Evolutionary conservation across 1,140 invertebrate genomes (phyloP), one percentile per base, ranked within the genome.

Genomic region (Nautilus pompilius): DNA sequence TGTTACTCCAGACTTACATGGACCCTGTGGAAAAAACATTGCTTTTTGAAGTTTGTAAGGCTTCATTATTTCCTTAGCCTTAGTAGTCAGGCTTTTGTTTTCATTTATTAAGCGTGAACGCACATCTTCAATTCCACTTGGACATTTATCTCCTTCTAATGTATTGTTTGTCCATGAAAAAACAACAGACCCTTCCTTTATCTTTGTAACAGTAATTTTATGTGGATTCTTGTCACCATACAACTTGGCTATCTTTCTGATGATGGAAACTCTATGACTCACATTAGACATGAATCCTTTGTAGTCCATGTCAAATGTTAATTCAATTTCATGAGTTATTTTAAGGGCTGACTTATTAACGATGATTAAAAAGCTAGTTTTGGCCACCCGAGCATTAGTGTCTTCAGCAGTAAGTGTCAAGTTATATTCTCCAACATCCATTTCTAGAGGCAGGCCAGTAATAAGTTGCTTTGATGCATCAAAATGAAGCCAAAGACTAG

Each of bases 161-260:
- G 89, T 88, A 22, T 86, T 87, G 76, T 94, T 93, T 69, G 88
- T 88, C 92, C 92, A 95, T 3, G 88, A 87, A n/a, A 92, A 82
- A 1, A 82, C 65, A 3, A 86, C 84, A 6, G 84, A 84, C 5
- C 84, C 84, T 22, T 67, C 69, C 81, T 17, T 88, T 86, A 69
- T 87, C 86, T 65, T 86, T 13, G 86, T 84, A 20, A 95, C 84
- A 17, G 88, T 86, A 28, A 96, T 90, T 54, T 89, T 87, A 26
- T 84, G 86, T 0, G 90, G 85, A 64, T 91, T 88, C 33, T 82
- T 78, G 82, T 96, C 93, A 6, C 88, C 87, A 74, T 93, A 94
- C 1, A 94, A 74, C 29, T 87, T 84, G 0, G 88, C 86, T 5
- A 95, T 76, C 63, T 90, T 91, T 75, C 93, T 90, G 3, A 93